Conservation (phyloP, 2,888 invertebrate species). For the Dendrolimus pini region DNA sequence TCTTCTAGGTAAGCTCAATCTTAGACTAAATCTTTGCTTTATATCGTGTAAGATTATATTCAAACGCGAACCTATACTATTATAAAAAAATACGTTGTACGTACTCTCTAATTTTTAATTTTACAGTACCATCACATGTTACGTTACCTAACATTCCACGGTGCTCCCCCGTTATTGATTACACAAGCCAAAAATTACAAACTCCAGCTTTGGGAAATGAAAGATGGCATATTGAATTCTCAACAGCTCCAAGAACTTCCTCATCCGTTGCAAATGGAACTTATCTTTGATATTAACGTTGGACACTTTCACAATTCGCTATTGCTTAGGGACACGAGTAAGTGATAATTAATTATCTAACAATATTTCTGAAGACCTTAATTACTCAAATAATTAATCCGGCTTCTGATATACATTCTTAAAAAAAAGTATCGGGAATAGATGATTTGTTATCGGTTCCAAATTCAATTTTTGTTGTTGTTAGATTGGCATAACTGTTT, state of each 20-base stretch:
- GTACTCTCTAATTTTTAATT: background rate
- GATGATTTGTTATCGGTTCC: too few relatives aligned
- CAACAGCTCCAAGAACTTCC: conserved; percentile 47
- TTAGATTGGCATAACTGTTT: too few relatives aligned
- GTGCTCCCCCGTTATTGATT: conserved; percentile 37
- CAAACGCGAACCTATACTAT: too few relatives aligned
- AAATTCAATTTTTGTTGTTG: too few relatives aligned
- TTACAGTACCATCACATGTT: conserved; percentile 61
- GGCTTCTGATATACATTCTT: too few relatives aligned
- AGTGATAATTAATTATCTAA: conserved; percentile 9
- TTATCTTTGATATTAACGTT: conserved; percentile 66
- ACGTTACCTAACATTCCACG: conserved; percentile 41
- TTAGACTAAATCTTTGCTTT: too few relatives aligned
- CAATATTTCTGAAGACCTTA: too few relatives aligned
- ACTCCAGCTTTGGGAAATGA: conserved; percentile 55
- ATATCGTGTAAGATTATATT: too few relatives aligned
- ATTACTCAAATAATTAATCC: too few relatives aligned
- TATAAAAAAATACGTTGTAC: too few relatives aligned
- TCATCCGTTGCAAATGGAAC: conserved; percentile 56
- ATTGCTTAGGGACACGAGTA: conserved; percentile 51
- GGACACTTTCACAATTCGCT: conserved; percentile 55
- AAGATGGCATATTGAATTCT: conserved; percentile 50
- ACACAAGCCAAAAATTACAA: conserved; percentile 55
- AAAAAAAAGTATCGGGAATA: too few relatives aligned
- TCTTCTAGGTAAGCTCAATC: too few relatives aligned